Conservation (phyloP, 2,888 invertebrate genomes). For the Eupithecia subumbrata region DNA sequence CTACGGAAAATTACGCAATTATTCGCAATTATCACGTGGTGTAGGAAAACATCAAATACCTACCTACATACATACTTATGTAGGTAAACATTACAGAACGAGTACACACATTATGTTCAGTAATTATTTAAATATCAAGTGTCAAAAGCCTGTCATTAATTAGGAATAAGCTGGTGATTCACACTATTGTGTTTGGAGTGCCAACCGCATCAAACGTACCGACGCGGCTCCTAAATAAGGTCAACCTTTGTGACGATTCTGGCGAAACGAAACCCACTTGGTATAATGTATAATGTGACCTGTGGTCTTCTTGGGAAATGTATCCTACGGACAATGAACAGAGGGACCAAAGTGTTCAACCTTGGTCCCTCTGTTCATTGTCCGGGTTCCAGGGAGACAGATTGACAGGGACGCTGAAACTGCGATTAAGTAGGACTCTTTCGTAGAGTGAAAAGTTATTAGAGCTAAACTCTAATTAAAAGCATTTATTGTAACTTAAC, state of each 20-base stretch:
- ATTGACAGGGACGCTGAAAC: neutral
- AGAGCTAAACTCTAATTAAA: no score
- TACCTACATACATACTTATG: neutral
- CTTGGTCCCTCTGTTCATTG: no score
- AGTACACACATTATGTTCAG: neutral
- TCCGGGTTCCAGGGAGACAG: no score
- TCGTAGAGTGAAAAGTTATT: neutral
- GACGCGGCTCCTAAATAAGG: slow-evolving; percentile 62
- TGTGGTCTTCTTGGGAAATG: neutral
- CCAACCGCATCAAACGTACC: slow-evolving; percentile 63
- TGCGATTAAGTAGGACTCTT: neutral
- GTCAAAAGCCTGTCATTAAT: slow-evolving; percentile 39
- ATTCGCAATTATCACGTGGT: neutral
- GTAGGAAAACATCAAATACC: neutral
- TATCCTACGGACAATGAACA: neutral
- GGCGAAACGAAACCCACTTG: slow-evolving; percentile 26
- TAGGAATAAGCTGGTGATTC: slow-evolving; percentile 65
- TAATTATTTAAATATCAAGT: neutral
- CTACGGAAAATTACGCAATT: neutral
- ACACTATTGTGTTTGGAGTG: slow-evolving; percentile 64
- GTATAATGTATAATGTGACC: neutral
- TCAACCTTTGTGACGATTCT: slow-evolving; percentile 67
- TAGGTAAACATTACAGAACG: neutral
- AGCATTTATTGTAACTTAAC: no score
- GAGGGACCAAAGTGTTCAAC: no score